phyloP scores from a whole-genome alignment of 2,888 invertebrate genomes.

The Aricia artaxerxes region DNA sequence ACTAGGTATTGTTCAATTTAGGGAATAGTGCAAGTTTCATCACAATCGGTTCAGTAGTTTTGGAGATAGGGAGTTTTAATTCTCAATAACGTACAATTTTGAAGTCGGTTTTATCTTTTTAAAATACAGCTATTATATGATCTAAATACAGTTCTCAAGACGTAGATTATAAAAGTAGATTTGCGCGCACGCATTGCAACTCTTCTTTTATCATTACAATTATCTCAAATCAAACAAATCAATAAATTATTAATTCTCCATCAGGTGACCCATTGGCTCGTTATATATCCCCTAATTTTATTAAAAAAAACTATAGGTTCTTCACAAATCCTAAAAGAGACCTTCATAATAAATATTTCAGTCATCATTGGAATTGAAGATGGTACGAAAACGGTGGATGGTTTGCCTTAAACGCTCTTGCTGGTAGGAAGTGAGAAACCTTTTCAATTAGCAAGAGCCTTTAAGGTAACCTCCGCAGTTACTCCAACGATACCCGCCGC shows the following conservation, averaged over 20 bases:
- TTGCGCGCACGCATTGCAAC: neutral
- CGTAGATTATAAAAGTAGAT: neutral
- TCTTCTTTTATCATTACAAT: neutral
- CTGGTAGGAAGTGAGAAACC: slow-evolving; percentile 9
- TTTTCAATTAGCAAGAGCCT: slow-evolving; percentile 16
- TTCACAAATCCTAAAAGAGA: neutral
- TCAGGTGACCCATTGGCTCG: too few species aligned
- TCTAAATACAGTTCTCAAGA: neutral
- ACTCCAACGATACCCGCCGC: neutral
- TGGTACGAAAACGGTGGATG: neutral
- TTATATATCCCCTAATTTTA: too few species aligned
- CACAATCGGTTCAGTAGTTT: too few species aligned
- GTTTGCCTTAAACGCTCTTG: neutral
- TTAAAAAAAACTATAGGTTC: too few species aligned
- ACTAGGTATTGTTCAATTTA: too few species aligned
- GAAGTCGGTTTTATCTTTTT: too few species aligned
- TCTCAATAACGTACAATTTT: too few species aligned
- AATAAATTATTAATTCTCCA: neutral
- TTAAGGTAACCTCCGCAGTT: slow-evolving; percentile 3
- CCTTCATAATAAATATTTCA: neutral
- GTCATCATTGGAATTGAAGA: neutral
- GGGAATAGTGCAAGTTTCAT: too few species aligned
- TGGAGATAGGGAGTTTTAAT: too few species aligned
- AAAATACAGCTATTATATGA: too few species aligned
- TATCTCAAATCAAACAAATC: neutral